Conservation (phyloP, 2,888 invertebrate species). For the Drosophila neonasuta region DNA sequence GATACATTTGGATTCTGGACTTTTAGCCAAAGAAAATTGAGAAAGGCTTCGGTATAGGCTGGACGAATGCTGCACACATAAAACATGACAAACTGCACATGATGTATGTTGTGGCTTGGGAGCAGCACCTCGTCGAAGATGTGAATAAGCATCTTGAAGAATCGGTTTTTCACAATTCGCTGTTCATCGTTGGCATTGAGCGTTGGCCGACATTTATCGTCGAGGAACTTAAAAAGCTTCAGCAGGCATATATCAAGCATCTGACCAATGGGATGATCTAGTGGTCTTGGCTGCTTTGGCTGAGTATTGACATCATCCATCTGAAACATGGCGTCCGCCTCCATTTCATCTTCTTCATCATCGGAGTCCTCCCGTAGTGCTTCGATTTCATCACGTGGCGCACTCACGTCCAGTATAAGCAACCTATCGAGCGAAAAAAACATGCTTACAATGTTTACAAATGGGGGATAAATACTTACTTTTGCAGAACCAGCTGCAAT, state of each 20-base stretch:
- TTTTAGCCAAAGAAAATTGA: constrained; percentile 89
- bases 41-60: constrained; percentile 84
- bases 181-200: constrained; percentile 68
- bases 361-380: constrained; percentile 83
- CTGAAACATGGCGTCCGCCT: constrained; percentile 76
- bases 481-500: constrained; percentile 89
- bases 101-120: constrained; percentile 91
- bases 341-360: constrained; percentile 78
- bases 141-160: constrained; percentile 84
- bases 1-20: constrained; percentile 86
- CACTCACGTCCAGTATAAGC: constrained; percentile 89
- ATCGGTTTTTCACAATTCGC: constrained; percentile 83
- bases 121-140: constrained; percentile 92
- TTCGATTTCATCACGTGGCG: constrained; percentile 85
- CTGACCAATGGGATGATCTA: constrained; percentile 85
- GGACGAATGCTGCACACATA: constrained; percentile 87
- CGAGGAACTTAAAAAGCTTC: constrained; percentile 86
- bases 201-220: constrained; percentile 79
- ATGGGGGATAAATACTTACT: constrained; percentile 84
- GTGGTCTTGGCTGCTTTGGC: constrained; percentile 52
- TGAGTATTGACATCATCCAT: constrained; percentile 65
- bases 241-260: constrained; percentile 91
- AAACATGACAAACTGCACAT: constrained; percentile 90
- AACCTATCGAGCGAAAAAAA: constrained; percentile 83
- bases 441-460: neutral